Evolutionary conservation across 2,888 invertebrate genomes (phyloP).

Genomic region (Ennomos fuscantarius): DNA sequence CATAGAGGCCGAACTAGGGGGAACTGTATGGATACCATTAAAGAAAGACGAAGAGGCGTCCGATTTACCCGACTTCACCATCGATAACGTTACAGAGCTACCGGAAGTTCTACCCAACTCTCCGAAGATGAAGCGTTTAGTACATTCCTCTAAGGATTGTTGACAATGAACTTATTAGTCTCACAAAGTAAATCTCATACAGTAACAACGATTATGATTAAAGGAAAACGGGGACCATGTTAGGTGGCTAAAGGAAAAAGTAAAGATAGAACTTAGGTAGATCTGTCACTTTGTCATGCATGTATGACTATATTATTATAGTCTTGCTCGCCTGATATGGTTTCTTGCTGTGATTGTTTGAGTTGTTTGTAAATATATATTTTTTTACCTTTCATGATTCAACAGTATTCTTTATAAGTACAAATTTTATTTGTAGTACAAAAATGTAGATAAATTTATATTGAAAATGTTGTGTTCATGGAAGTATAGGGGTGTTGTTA

Average conservation of each 20-base stretch:
- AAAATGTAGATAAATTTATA: slow-evolving; percentile 31
- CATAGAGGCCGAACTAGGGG: slow-evolving; percentile 89
- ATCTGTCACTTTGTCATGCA: background rate
- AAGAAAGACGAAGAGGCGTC: slow-evolving; percentile 78
- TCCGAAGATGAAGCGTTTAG: slow-evolving; percentile 68
- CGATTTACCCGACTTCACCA: slow-evolving; percentile 87
- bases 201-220: slow-evolving; percentile 2
- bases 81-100: slow-evolving; percentile 87
- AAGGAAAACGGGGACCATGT: background rate
- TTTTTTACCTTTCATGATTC: slow-evolving; percentile 30
- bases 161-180: slow-evolving; percentile 28
- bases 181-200: too few species aligned
- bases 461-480: slow-evolving; percentile 51
- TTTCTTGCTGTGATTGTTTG: slow-evolving; percentile 9
- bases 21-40: slow-evolving; percentile 92
- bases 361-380: slow-evolving; percentile 7
- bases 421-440: slow-evolving; percentile 38
- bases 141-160: slow-evolving; percentile 38
- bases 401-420: slow-evolving; percentile 51
- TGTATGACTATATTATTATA: background rate
- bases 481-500: slow-evolving; percentile 37
- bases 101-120: slow-evolving; percentile 85
- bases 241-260: slow-evolving; percentile 13
- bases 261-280: too few species aligned
- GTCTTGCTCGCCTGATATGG: slow-evolving; percentile 20